Conservation (phyloP, 2,797 vertebrate genomes). For the Anguilla obscura region DNA sequence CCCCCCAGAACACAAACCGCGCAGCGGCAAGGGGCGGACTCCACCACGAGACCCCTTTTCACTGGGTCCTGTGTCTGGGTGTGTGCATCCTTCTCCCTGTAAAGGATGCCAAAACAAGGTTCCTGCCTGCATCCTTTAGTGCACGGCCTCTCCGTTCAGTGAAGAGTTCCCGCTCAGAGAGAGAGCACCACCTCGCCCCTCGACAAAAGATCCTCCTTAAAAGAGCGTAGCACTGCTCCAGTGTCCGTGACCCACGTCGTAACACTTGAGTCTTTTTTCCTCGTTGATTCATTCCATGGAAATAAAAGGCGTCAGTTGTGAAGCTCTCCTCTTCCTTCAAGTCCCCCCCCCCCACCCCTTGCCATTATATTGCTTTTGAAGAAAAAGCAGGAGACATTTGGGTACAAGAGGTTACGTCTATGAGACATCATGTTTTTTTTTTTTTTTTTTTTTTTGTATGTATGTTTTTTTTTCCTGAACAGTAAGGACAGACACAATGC, state of each 20-base stretch:
- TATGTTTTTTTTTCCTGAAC: not conserved
- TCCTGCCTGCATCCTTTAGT: not conserved
- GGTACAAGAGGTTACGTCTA: not conserved
- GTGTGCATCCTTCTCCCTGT: not conserved
- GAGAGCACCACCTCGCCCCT: not conserved
- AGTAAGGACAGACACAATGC: not conserved
- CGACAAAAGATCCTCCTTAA: not conserved
- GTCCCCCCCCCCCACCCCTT: not conserved
- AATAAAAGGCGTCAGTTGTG: not conserved
- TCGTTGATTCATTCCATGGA: not conserved
- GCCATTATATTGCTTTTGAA: constrained; percentile 7
- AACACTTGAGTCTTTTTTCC: not conserved
- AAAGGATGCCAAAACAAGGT: not conserved
- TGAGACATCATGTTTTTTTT: not conserved
- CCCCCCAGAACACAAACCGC: not conserved
- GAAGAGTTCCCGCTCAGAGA: not conserved
- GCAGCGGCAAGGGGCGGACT: not conserved
- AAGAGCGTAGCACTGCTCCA: not conserved
- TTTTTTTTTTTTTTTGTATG: not conserved
- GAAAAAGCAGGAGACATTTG: not conserved
- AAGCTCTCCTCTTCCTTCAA: not conserved
- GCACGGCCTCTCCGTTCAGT: not conserved
- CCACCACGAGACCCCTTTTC: not conserved
- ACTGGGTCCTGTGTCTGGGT: not conserved
- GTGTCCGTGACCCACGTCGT: not conserved